Percentiles rank a stretch among this genome's conserved stretches.
phyloP scores from a whole-genome alignment of 2,113 vertebrate genomes.

The Bucco capensis region DNA sequence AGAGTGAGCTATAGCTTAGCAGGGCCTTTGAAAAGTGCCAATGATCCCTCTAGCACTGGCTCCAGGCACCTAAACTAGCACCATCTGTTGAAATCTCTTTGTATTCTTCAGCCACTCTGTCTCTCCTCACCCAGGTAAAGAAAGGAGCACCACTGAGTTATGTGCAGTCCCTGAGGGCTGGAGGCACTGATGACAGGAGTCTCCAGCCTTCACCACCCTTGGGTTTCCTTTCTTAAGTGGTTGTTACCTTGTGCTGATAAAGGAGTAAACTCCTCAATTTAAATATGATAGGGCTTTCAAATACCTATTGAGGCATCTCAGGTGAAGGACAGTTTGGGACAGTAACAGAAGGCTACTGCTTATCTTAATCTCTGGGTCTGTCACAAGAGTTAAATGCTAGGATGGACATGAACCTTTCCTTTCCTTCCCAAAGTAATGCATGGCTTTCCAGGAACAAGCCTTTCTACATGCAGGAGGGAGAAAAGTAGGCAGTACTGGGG shows the following conservation, averaged over 20 bases:
- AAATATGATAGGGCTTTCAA: not conserved
- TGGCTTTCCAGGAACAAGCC: not conserved
- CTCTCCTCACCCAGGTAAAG: not conserved
- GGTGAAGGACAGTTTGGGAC: not conserved
- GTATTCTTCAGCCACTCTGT: not conserved
- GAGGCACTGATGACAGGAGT: not conserved
- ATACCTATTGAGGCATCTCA: not conserved
- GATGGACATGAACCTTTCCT: not conserved
- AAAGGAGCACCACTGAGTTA: not conserved
- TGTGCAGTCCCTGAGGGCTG: not conserved
- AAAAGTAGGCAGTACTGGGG: not conserved
- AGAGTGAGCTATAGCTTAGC: not conserved
- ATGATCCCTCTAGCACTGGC: not conserved
- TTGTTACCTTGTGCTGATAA: not conserved
- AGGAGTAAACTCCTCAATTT: not conserved
- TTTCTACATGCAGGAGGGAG: not conserved
- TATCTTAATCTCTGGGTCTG: not conserved
- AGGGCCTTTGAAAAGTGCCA: not conserved
- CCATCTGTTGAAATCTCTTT: not conserved
- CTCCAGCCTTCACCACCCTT: not conserved
- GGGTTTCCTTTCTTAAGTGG: not conserved
- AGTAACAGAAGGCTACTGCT: not conserved
- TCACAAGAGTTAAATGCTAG: not conserved
- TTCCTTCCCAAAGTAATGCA: not conserved
- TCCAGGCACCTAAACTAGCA: not conserved